Evolutionary conservation across 2,797 vertebrate species (phyloP).

Genomic region (Periophthalmus magnuspinnatus): DNA sequence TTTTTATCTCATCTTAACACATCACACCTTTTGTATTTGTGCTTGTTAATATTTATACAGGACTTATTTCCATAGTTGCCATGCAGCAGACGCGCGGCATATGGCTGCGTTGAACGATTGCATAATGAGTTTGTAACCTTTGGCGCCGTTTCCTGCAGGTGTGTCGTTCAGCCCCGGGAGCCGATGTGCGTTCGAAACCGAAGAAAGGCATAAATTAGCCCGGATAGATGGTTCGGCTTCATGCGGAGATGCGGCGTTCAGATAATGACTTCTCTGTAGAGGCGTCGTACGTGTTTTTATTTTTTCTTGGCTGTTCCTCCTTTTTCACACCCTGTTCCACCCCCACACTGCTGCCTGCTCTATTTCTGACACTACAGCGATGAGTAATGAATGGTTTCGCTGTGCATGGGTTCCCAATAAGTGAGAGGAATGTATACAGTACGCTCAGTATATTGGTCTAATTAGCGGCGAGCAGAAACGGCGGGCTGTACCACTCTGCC

Average conservation of each 20-base stretch:
- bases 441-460: conserved; percentile 60
- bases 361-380: conserved; percentile 66
- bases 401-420: conserved; percentile 60
- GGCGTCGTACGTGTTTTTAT: conserved; percentile 32
- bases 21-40: conserved; percentile 49
- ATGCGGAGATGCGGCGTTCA: conserved; percentile 46
- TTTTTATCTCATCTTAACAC: conserved; percentile 36
- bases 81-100: conserved; percentile 61
- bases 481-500: conserved; percentile 43
- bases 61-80: conserved; percentile 67
- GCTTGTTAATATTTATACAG: conserved; percentile 73
- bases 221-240: conserved; percentile 46
- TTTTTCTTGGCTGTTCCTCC: conserved; percentile 38
- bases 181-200: conserved; percentile 32
- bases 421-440: conserved; percentile 57
- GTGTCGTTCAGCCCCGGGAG: conserved; percentile 51
- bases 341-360: conserved; percentile 52
- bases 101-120: conserved; percentile 63
- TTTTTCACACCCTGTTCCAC: conserved; percentile 57
- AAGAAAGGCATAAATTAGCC: conserved; percentile 60
- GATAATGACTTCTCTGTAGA: conserved; percentile 54
- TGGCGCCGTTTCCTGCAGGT: conserved; percentile 60
- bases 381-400: conserved; percentile 67
- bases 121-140: conserved; percentile 69
- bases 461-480: conserved; percentile 59